phyloP scores from a whole-genome alignment of 2,888 invertebrate species.

The Hypercompe scribonia region DNA sequence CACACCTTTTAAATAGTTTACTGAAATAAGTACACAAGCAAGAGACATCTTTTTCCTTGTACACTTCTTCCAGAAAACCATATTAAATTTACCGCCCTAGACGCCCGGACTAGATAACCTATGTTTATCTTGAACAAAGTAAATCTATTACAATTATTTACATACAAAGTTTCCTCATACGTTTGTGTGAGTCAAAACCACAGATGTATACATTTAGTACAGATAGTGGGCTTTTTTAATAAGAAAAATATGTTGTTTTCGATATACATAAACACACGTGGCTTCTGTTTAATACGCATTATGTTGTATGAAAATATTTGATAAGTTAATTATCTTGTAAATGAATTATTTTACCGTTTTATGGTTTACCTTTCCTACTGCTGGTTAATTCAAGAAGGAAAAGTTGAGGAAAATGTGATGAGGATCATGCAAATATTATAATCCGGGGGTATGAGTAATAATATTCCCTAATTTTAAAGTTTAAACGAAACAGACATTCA shows the following conservation, averaged over 20 bases:
- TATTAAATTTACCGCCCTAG: not conserved
- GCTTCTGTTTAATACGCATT: not conserved
- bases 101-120: not conserved
- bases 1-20: too few species aligned
- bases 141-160: constrained; percentile 10
- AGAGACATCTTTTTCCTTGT: too few species aligned
- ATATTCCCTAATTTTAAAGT: too few species aligned
- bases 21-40: too few species aligned
- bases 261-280: constrained; percentile 4
- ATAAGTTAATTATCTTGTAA: not conserved
- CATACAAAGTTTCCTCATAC: constrained; percentile 7
- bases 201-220: constrained; percentile 8
- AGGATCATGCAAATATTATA: too few species aligned
- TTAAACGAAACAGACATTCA: too few species aligned
- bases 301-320: not conserved
- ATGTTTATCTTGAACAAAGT: constrained; percentile 2
- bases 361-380: too few species aligned
- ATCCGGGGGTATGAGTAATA: too few species aligned
- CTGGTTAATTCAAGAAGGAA: not conserved
- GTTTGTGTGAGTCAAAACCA: constrained; percentile 16
- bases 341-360: not conserved
- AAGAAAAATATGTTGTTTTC: constrained; percentile 12
- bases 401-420: too few species aligned
- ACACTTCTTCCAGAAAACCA: not conserved
- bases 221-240: constrained; percentile 6